A percentile compares a stretch with the other conserved stretches of the same genome.
These are phyloP conservation scores for Patagioenas fasciata DNA, from an alignment of 2,113 vertebrate species.

Conservation along the genomic window DNA sequence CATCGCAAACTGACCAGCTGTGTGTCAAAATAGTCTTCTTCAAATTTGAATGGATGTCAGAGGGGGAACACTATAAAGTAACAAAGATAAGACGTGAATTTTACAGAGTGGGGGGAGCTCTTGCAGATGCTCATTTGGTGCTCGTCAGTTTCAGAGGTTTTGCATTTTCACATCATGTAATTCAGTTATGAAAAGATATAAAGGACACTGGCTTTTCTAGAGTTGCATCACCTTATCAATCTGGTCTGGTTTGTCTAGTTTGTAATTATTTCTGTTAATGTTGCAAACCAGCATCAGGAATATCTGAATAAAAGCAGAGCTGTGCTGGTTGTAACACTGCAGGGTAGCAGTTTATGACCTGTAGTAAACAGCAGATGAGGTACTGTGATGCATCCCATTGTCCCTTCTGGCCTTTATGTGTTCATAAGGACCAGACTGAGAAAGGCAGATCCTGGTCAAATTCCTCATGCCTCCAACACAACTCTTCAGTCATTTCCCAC, in stretches of 20 bases:
- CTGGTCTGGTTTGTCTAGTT: not conserved
- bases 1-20: not conserved
- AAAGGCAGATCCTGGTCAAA: not conserved
- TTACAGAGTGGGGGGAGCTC: not conserved
- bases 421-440: not conserved
- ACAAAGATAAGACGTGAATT: slow-evolving; percentile 11
- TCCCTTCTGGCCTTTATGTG: not conserved
- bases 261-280: not conserved
- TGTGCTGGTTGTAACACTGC: not conserved
- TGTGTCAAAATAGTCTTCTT: not conserved
- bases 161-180: not conserved
- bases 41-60: not conserved
- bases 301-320: not conserved
- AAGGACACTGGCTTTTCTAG: not conserved
- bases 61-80: not conserved
- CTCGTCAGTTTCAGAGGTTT: not conserved
- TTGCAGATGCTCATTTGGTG: not conserved
- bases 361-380: not conserved
- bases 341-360: not conserved
- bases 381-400: not conserved
- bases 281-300: not conserved
- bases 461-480: slow-evolving; percentile 21
- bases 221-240: not conserved
- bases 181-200: not conserved
- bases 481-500: not conserved